Evolutionary conservation across 2,888 invertebrate genomes (phyloP), one percentile per base, ranked within the genome.

Genomic region (Tenodera sinensis): DNA sequence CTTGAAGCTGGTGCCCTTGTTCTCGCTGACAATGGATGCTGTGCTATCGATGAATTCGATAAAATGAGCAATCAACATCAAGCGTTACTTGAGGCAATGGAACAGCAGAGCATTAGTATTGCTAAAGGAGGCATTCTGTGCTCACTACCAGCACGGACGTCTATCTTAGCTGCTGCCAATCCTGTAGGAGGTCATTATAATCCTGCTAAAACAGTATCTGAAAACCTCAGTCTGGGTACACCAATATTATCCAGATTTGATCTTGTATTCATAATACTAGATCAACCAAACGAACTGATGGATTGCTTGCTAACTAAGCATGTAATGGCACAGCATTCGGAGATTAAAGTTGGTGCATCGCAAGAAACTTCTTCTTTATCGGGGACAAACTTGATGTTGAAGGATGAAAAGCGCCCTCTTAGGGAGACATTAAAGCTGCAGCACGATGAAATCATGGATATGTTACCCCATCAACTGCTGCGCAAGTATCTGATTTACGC

Each of bases 41-140:
- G 98, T 93, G 98, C 98, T 92, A 97, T 99, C 85, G 99, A 99
- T 93, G 99, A 99, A 93, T 97, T 99, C 92, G 99, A 99, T 93
- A 99, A 99, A 95, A 97, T 98, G 96, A 94, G 95, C 3, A 93
- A 94, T 25, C 97, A 97, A 92, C 97, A 97, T 93, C 95, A 96
- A 92, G 96, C 97, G 89, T 94, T 99, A 88, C 94, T 99, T 84
- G 99, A 99, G 94, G 97, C 97, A 0, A 98, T 99, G 98, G 99
- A 99, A 93, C 98, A 99, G 92, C 97, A 98, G 91, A 96, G 96
- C 86, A 96, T 99, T 83, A 97, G 98, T 92, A 95, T 99, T 88
- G 98, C 98, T 1, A 98, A 98, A 93, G 97, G 97, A 25, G 97
- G 98, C 7, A 96, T 97, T 28, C 96, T 97, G 84, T 97, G 96